Base-by-base conservation (phyloP, 2,888 invertebrate species). In the Drosophila pseudotalamancana region DNA sequence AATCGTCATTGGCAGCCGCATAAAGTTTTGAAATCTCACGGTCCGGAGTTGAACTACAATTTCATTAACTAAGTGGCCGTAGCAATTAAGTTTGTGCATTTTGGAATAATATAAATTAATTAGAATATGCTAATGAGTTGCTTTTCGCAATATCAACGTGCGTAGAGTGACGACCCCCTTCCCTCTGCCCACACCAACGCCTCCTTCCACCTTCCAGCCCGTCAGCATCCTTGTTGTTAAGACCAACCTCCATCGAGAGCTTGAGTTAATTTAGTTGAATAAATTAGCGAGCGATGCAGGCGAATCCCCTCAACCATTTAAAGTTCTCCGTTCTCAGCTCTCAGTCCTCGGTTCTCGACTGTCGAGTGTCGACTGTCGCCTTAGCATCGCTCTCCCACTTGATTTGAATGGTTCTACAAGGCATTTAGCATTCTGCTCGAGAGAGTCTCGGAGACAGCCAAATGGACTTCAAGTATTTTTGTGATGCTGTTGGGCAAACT, bases 81-180 rank as follows among this genome's bases (percentile, higher is more conserved):
- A 72, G 78, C 86, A 86, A 84, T 84, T 84, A 84, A 86, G 83
- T 80, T 82, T 71, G 64, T 84, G 78, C 86, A 83, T 77, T 83
- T 78, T 80, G 86, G 80, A 83, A 83, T 83, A 84, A 86, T 86
- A 83, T 78, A 84, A 84, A 86, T 84, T 84, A 84, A 84, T 84
- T 84, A 83, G 83, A 84, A 86, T 84, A 85, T 84, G 83, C 73
- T 83, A 84, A 84, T 84, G 80, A 86, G 77, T 62, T 69, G 73
- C 70, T 61, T 59, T 69, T 69, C 61, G 49, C 62, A 63, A 65
- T 66, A 69, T 57, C 32, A 64, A 53, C 63, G 45, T 54, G 56
- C 49, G 49, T 57, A 51, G 42, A 4, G 18, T 19, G 49, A 19
- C 18, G 37, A 8, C 25, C 4, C 18, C 37, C 37, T n/a, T 14